A percentile compares a stretch with the other conserved stretches of the same genome.
phyloP scores from a whole-genome alignment of 2,888 invertebrate genomes.

The Ditula angustiorana region DNA sequence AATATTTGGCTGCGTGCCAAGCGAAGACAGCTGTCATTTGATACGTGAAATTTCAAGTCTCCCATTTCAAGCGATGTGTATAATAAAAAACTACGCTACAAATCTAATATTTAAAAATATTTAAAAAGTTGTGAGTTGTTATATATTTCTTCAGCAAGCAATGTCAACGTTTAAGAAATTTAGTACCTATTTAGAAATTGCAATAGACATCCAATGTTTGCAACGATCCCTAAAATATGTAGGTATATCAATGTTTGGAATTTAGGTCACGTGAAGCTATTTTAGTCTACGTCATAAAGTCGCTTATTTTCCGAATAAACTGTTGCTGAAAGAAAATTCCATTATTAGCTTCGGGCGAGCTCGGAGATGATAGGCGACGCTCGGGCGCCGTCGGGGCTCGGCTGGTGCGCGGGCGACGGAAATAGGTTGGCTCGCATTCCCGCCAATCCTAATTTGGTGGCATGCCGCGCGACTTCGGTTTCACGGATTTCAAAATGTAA shows the following conservation, averaged over 20 bases:
- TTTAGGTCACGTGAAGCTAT: slow-evolving; percentile 34
- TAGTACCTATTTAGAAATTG: too few relatives aligned
- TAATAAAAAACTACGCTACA: not conserved
- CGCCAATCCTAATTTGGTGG: slow-evolving; percentile 87
- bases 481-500: slow-evolving; percentile 61
- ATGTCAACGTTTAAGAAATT: too few relatives aligned
- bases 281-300: slow-evolving; percentile 25
- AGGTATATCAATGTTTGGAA: slow-evolving; percentile 17
- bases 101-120: not conserved
- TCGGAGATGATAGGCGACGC: slow-evolving; percentile 54
- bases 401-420: slow-evolving; percentile 71
- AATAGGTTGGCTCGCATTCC: slow-evolving; percentile 72
- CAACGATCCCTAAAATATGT: too few relatives aligned
- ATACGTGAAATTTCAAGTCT: slow-evolving; percentile 59
- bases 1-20: slow-evolving; percentile 66
- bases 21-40: slow-evolving; percentile 69
- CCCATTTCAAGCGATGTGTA: not conserved
- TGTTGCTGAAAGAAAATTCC: slow-evolving; percentile 62
- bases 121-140: too few relatives aligned
- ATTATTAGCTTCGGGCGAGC: slow-evolving; percentile 71
- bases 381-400: slow-evolving; percentile 57
- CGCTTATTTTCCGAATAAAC: slow-evolving; percentile 53
- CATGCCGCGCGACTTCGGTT: slow-evolving; percentile 65
- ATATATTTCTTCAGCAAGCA: too few relatives aligned
- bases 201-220: too few relatives aligned